Base-by-base conservation (phyloP, 2,888 invertebrate genomes). In the Morpho helenor region DNA sequence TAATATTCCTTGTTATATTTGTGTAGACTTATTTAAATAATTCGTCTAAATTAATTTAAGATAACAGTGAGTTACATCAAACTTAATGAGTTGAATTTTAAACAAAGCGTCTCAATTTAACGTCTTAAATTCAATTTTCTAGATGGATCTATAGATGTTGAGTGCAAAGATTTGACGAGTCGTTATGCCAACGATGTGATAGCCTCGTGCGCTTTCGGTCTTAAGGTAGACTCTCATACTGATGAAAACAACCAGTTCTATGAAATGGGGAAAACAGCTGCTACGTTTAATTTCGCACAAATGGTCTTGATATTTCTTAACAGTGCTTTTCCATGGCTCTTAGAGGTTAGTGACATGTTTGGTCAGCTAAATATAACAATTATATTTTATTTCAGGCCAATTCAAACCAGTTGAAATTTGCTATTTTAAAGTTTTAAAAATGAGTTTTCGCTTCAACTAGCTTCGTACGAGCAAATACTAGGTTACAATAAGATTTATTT, bases 211-310 rank as follows among this genome's bases (percentile, higher is more conserved):
- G 91, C 87, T 2, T 92, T 91, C 60, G 92, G 92, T 0, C 66
- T 91, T 0, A 80, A 90, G 64, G 87, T 92, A 7, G 84, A 93
- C 68, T 93, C 93, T 0, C 79, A 91, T 47, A 71, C 73, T 22
- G 79, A 92, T 1, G 77, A 91, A 0, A 70, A 91, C 0, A 93
- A 93, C 63, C 78, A 87, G 46, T 93, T 93, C 71, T 93, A 89
- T 66, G 52, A 69, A 48, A 87, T 84, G 80, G 92, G 91, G 7
- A 87, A 86, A 64, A 71, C 75, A n/a, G 68, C 82, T 1, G 84
- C 91, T 0, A 77, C 76, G 31, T 86, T 92, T 52, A 70, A 68
- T 0, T 68, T 74, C 8, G 56, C 51, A 4, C 64, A 66, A 45
- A 50, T 75, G 8, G 8, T 78, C 1, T 61, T 72, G n/a, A 68